Conservation (phyloP, 2,888 invertebrate genomes). For the Hypena proboscidalis region DNA sequence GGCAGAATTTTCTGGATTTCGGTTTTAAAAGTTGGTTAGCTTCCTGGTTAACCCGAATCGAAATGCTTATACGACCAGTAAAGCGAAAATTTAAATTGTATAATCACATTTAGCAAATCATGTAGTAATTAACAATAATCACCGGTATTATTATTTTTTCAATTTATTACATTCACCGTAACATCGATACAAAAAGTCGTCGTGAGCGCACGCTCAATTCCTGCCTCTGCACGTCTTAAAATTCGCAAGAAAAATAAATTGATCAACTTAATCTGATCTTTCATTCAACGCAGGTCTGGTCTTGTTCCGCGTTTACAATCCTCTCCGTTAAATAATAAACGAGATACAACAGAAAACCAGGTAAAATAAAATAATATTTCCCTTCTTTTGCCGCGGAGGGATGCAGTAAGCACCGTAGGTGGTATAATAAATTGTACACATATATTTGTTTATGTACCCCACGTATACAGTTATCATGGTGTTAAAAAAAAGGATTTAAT, state of each 20-base stretch:
- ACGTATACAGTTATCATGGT: constrained; percentile 19
- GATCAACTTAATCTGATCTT: constrained; percentile 19
- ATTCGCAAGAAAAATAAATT: constrained; percentile 11
- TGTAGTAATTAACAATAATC: too few relatives aligned
- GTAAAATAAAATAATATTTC: constrained; percentile 44
- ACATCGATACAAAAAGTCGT: neutral
- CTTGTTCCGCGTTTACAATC: constrained; percentile 13
- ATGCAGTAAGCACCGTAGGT: constrained; percentile 43
- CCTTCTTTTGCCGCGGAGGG: constrained; percentile 30
- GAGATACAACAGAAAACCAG: constrained; percentile 35
- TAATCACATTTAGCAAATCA: too few relatives aligned
- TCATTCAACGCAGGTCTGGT: constrained; percentile 15
- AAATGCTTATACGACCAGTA: too few relatives aligned
- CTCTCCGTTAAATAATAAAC: constrained; percentile 40
- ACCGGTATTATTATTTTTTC: too few relatives aligned
- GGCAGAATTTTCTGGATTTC: too few relatives aligned
- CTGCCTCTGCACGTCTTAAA: constrained; percentile 5
- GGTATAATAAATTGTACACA: constrained; percentile 40
- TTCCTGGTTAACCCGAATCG: too few relatives aligned
- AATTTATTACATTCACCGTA: too few relatives aligned
- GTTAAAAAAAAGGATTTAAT: constrained; percentile 41
- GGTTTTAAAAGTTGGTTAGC: too few relatives aligned
- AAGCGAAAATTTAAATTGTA: too few relatives aligned
- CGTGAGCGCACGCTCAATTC: constrained; percentile 2
- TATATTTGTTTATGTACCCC: constrained; percentile 20